Evolutionary conservation across 2,888 invertebrate species (phyloP).

Genomic region (Sinohyriopsis cumingii): DNA sequence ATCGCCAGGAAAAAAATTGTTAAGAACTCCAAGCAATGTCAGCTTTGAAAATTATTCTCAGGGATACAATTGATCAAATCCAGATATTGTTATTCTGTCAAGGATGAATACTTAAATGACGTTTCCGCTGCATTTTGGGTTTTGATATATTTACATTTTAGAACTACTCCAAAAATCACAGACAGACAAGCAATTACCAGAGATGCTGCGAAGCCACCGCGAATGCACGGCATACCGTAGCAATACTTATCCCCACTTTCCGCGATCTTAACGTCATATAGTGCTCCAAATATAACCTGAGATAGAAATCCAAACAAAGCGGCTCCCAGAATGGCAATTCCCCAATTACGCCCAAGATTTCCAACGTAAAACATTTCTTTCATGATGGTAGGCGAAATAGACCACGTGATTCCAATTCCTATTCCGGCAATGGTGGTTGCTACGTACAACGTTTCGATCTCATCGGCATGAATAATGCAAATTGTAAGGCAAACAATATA

Average conservation of each 20-base stretch:
- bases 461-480: conserved; percentile 18
- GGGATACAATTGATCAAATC: no score
- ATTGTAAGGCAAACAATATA: conserved; percentile 13
- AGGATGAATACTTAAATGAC: no score
- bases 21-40: no score
- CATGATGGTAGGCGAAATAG: conserved; percentile 28
- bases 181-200: conserved; percentile 11
- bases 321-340: conserved; percentile 26
- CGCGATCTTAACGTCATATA: conserved; percentile 22
- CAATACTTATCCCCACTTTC: conserved; percentile 10
- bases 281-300: conserved; percentile 23
- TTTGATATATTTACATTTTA: no score
- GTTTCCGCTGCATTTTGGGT: no score
- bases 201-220: conserved; percentile 14
- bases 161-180: conserved; percentile 7
- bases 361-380: conserved; percentile 29
- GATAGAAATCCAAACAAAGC: conserved; percentile 20
- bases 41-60: no score
- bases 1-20: no score
- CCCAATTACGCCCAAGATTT: conserved; percentile 37
- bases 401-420: conserved; percentile 24
- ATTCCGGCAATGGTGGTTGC: conserved; percentile 25
- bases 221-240: conserved; percentile 27
- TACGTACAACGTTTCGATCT: conserved; percentile 8
- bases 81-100: no score